A percentile compares a stretch with the other conserved stretches of the same genome.
Conservation (phyloP, 2,113 vertebrate genomes). For the Athene cunicularia region DNA sequence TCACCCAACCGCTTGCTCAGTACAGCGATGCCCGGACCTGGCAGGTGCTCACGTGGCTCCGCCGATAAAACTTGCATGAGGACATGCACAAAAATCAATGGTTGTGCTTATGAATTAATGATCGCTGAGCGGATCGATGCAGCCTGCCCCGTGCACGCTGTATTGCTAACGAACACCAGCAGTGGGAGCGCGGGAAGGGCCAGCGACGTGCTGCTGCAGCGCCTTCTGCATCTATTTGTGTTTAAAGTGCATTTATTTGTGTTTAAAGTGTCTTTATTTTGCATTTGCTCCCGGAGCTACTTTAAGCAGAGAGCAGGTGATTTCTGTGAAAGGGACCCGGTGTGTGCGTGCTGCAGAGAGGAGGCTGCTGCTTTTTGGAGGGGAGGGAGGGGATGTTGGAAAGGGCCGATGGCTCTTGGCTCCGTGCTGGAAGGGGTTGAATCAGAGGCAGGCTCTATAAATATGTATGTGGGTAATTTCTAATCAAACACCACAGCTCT, state of each 20-base stretch:
- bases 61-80: neutral
- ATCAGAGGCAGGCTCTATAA: neutral
- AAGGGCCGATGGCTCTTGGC: neutral
- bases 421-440: neutral
- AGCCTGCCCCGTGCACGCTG: neutral
- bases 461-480: neutral
- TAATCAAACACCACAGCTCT: neutral
- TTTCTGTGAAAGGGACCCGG: neutral
- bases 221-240: neutral
- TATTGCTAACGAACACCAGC: neutral
- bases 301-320: neutral
- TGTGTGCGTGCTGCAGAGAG: accelerated
- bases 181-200: neutral
- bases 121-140: neutral
- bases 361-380: neutral
- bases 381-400: neutral
- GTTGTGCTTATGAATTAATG: neutral
- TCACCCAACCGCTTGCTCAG: neutral
- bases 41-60: neutral
- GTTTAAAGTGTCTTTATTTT: neutral
- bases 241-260: accelerated
- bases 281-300: neutral
- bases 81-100: neutral
- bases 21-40: accelerated
- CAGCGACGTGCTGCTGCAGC: neutral